These are phyloP conservation scores for Drosophila repletoides DNA, from an alignment of 1,140 invertebrate species.

Conservation along the genomic window DNA sequence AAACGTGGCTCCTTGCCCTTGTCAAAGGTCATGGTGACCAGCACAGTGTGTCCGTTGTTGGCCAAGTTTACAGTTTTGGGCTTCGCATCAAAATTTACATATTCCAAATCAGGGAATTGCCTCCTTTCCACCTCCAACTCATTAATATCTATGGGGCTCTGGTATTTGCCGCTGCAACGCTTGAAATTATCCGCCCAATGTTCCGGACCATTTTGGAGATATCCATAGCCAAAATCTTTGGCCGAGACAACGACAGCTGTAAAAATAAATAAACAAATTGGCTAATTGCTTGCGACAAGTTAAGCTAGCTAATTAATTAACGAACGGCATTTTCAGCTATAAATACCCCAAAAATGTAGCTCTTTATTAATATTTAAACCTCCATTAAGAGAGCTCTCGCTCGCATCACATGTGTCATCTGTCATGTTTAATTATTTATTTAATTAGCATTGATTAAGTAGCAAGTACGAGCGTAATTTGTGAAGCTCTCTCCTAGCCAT, in stretches of 20 bases:
- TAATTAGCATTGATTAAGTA: slow-evolving; percentile 66
- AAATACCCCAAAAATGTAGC: too few relatives aligned
- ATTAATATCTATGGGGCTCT: slow-evolving; percentile 92
- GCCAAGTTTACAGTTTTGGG: slow-evolving; percentile 84
- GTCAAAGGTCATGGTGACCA: slow-evolving; percentile 84
- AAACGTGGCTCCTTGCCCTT: slow-evolving; percentile 83
- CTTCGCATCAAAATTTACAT: slow-evolving; percentile 84
- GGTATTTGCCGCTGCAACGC: slow-evolving; percentile 89
- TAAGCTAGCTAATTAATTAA: too few relatives aligned
- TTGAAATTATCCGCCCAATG: slow-evolving; percentile 88
- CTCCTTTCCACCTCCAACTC: slow-evolving; percentile 85
- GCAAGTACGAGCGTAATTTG: slow-evolving; percentile 33
- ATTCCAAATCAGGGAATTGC: slow-evolving; percentile 84
- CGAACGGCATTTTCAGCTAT: too few relatives aligned
- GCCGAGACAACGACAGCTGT: slow-evolving; percentile 11
- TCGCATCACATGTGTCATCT: not conserved
- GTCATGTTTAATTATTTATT: slow-evolving; percentile 30
- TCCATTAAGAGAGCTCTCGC: too few relatives aligned
- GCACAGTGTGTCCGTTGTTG: slow-evolving; percentile 90
- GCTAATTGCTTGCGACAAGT: too few relatives aligned
- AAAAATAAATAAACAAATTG: not conserved
- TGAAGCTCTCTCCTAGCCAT: too few relatives aligned
- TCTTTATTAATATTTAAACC: too few relatives aligned
- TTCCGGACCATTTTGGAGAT: slow-evolving; percentile 85
- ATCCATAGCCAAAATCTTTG: slow-evolving; percentile 61